Conservation (phyloP, 2,113 vertebrate genomes). For the Urocolius indicus region DNA sequence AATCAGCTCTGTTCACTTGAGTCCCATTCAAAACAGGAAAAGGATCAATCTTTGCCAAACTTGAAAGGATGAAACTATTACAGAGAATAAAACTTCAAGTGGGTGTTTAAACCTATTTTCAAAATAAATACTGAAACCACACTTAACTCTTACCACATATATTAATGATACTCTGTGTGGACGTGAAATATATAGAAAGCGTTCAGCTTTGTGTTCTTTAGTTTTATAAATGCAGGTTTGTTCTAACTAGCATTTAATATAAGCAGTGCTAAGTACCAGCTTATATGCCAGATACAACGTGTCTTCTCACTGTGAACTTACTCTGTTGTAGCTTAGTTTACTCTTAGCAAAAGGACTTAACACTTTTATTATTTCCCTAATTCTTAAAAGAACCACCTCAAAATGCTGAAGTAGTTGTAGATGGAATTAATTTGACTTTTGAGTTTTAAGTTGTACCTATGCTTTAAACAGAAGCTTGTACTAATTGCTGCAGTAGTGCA, state of each 20-base stretch:
- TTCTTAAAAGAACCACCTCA: neutral
- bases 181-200: neutral
- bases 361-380: neutral
- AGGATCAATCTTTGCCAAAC: slow-evolving; percentile 38
- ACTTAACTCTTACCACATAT: neutral
- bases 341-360: neutral
- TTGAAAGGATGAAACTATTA: slow-evolving; percentile 48
- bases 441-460: neutral
- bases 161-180: slow-evolving; percentile 20
- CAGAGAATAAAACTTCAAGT: slow-evolving; percentile 37
- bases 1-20: slow-evolving; percentile 43
- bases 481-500: neutral
- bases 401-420: neutral
- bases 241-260: neutral
- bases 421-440: neutral
- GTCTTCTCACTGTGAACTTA: neutral
- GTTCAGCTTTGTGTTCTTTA: neutral
- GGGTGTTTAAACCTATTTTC: slow-evolving; percentile 43
- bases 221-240: neutral
- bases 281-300: neutral
- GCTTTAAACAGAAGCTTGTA: neutral
- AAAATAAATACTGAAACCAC: slow-evolving; percentile 37
- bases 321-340: neutral
- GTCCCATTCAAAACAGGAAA: slow-evolving; percentile 39
- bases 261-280: neutral